These are phyloP conservation scores for Lagenorhynchus albirostris DNA, from an alignment of 2,113 vertebrate genomes.

Conservation along the genomic window DNA sequence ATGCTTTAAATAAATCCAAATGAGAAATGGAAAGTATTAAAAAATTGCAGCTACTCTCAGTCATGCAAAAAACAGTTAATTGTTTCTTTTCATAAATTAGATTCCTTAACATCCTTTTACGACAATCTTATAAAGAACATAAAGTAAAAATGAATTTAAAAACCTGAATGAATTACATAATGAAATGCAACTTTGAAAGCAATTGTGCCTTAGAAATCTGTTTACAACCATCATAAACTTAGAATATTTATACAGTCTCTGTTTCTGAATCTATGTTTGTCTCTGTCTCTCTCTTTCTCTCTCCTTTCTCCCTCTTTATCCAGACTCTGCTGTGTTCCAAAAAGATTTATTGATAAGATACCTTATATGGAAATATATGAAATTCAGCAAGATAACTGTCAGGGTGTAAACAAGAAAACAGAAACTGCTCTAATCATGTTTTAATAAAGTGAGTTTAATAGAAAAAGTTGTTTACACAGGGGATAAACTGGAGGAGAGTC, in stretches of 20 bases:
- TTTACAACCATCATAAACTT: neutral
- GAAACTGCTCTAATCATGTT: neutral
- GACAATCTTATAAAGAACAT: neutral
- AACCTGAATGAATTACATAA: neutral
- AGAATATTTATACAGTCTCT: neutral
- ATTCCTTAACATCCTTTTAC: neutral
- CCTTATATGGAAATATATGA: neutral
- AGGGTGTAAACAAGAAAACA: neutral
- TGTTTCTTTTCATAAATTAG: neutral
- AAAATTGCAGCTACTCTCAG: neutral
- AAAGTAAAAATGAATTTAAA: neutral
- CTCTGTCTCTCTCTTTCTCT: neutral
- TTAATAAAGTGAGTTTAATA: conserved; percentile 10
- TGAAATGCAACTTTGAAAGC: neutral
- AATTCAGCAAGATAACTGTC: neutral
- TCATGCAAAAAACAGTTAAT: neutral
- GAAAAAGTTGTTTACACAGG: neutral
- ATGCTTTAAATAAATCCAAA: conserved; percentile 58
- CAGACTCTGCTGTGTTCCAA: neutral
- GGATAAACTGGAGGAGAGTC: neutral
- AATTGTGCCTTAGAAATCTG: neutral
- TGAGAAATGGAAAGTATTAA: conserved; percentile 40
- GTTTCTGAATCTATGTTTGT: neutral
- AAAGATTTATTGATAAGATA: neutral
- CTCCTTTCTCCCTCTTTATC: neutral